These are phyloP conservation scores for Neopelma chrysocephalum DNA, from an alignment of 2,797 vertebrate genomes.

Conservation along the genomic window DNA sequence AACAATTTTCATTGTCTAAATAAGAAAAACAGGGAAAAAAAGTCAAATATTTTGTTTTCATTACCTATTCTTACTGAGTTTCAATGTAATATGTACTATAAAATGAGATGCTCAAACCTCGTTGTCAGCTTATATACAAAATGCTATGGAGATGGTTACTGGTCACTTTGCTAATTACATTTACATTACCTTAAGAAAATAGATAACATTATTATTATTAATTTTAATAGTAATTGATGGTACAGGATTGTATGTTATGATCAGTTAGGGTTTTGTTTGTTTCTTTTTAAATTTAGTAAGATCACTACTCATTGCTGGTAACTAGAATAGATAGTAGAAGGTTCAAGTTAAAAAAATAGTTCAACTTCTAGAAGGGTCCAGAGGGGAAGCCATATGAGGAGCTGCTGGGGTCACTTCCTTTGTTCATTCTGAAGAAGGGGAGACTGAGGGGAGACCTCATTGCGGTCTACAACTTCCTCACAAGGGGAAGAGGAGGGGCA, in stretches of 20 bases:
- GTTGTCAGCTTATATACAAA: neutral
- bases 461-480: neutral
- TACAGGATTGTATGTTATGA: neutral
- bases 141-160: neutral
- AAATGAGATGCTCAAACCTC: neutral
- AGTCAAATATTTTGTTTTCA: neutral
- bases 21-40: neutral
- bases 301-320: neutral
- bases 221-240: neutral
- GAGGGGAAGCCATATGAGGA: neutral
- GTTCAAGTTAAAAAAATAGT: neutral
- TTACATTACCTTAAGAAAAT: neutral
- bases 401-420: neutral
- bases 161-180: neutral
- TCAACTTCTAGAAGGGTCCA: neutral
- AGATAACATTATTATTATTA: neutral
- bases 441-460: neutral
- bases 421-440: neutral
- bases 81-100: neutral
- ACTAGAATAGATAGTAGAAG: neutral
- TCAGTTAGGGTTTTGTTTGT: neutral
- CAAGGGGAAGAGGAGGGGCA: neutral
- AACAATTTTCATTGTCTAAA: neutral
- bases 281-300: neutral
- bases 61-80: neutral